Conservation (phyloP, 1,140 invertebrate genomes). For the Neuroterus valhalla region DNA sequence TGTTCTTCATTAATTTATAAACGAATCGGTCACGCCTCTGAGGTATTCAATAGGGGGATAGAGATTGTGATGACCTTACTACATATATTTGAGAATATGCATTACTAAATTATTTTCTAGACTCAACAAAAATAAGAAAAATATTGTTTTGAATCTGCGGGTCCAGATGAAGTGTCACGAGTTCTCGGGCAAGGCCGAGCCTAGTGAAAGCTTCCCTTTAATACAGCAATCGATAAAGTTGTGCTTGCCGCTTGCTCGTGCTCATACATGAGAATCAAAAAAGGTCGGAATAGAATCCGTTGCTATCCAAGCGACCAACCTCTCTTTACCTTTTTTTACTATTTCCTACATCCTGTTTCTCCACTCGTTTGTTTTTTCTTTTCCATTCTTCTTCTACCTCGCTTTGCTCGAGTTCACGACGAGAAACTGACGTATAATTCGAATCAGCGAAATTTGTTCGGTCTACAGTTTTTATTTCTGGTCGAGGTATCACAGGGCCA, state of each 20-base stretch:
- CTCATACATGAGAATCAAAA: constrained; percentile 51
- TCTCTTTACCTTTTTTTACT: constrained; percentile 3
- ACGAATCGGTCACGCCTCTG: too few relatives aligned
- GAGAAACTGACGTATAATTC: constrained; percentile 10
- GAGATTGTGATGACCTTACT: too few relatives aligned
- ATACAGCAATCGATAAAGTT: constrained; percentile 66
- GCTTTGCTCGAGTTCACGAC: constrained; percentile 44
- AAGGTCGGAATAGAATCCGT: constrained; percentile 59
- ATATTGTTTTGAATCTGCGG: neutral
- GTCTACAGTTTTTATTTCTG: neutral
- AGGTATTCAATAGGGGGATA: too few relatives aligned
- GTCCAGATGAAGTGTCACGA: constrained; percentile 42
- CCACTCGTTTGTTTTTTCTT: constrained; percentile 15
- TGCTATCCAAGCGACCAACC: constrained; percentile 54
- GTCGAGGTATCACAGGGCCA: neutral
- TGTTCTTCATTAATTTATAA: too few relatives aligned
- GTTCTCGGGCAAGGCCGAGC: constrained; percentile 55
- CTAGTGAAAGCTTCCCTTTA: constrained; percentile 67
- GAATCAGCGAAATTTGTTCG: constrained; percentile 15
- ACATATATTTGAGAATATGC: too few relatives aligned
- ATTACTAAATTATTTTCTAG: too few relatives aligned
- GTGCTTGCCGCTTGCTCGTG: constrained; percentile 52
- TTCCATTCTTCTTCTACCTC: constrained; percentile 23
- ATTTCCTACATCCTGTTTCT: neutral
- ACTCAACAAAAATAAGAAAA: too few relatives aligned